Conservation (phyloP, 2,113 vertebrate species). For the Phoenicopterus ruber region DNA sequence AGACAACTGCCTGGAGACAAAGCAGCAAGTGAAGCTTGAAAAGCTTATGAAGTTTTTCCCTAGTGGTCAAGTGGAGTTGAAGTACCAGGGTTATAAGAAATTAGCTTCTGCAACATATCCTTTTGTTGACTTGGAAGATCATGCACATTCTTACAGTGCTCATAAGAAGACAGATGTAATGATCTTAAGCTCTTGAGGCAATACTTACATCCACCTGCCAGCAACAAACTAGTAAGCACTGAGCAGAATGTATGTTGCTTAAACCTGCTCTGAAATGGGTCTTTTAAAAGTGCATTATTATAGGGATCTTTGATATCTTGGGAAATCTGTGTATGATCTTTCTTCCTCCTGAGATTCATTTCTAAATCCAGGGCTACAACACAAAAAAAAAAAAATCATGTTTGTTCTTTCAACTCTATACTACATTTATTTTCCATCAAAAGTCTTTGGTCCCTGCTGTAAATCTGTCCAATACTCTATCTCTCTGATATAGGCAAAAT, state of each 20-base stretch:
- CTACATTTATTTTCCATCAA: neutral
- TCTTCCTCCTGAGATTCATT: neutral
- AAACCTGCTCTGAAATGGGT: neutral
- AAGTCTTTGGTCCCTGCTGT: conserved; percentile 34
- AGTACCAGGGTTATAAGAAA: neutral
- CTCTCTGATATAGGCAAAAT: conserved; percentile 5
- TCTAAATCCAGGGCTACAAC: neutral
- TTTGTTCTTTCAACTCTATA: conserved; percentile 21
- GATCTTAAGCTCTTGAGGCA: neutral
- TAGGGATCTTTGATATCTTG: neutral
- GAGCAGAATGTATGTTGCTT: neutral
- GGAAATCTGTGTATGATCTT: conserved; percentile 18
- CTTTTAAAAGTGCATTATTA: neutral
- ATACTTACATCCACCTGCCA: neutral
- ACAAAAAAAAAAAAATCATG: neutral
- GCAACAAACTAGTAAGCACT: neutral
- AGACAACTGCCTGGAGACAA: neutral
- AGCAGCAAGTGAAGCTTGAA: neutral
- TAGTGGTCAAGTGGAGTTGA: neutral
- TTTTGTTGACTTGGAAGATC: conserved; percentile 14
- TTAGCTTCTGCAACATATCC: neutral
- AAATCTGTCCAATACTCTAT: conserved; percentile 7
- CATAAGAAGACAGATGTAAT: neutral
- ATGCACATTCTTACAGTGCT: neutral
- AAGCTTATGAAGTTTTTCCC: neutral